phyloP scores from a whole-genome alignment of 2,797 vertebrate species.

The Hylomyscus alleni region DNA sequence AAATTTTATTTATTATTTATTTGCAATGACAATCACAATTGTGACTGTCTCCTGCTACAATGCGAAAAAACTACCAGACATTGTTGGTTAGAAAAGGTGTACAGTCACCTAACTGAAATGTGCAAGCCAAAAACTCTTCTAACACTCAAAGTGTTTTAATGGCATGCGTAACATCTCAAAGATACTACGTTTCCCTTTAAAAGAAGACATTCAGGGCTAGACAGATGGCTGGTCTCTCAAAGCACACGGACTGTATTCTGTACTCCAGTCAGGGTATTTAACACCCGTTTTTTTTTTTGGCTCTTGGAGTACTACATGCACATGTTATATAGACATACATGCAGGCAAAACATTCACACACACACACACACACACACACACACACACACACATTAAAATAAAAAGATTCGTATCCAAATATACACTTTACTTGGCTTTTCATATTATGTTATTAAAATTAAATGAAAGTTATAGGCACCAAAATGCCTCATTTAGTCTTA shows the following conservation, averaged over 20 bases:
- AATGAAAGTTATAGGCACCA: neutral
- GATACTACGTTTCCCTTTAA: conserved; percentile 15
- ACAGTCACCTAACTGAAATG: conserved; percentile 3
- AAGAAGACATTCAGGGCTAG: neutral
- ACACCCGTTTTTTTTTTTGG: too few species aligned
- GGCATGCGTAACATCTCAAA: conserved; percentile 18
- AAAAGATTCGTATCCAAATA: neutral
- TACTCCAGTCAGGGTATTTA: neutral
- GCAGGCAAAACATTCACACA: neutral
- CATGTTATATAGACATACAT: neutral
- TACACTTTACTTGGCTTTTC: neutral
- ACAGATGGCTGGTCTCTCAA: neutral
- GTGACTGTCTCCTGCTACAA: neutral
- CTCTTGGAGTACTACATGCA: neutral
- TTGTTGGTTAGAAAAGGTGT: neutral
- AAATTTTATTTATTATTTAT: neutral
- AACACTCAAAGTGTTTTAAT: neutral
- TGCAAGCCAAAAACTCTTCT: neutral
- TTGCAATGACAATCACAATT: neutral
- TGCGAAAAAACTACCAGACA: neutral
- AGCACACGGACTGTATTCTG: too few species aligned
- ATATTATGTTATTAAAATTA: neutral
- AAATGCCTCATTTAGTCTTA: conserved; percentile 29
- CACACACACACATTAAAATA: neutral
- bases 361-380: neutral